Conservation (phyloP, 2,888 invertebrate species). For the Pseudoips prasinana region DNA sequence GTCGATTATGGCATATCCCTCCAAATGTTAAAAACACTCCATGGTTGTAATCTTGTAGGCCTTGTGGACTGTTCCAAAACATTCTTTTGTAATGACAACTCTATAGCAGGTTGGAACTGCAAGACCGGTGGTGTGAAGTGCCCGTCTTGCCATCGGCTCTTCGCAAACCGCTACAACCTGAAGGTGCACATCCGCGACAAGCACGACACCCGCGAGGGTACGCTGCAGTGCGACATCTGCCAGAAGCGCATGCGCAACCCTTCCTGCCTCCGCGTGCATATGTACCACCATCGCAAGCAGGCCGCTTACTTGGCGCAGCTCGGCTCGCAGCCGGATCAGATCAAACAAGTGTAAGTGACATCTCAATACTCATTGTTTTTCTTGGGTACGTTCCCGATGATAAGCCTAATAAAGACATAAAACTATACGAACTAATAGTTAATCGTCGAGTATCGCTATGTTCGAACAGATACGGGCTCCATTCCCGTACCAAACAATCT, state of each 20-base stretch:
- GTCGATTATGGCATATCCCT: too few species aligned
- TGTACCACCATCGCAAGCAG: constrained; percentile 85
- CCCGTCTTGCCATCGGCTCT: constrained; percentile 83
- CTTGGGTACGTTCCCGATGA: too few species aligned
- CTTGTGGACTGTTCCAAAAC: too few species aligned
- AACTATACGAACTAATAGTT: too few species aligned
- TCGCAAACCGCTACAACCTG: constrained; percentile 86
- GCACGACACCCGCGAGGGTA: constrained; percentile 85
- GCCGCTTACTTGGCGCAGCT: constrained; percentile 72
- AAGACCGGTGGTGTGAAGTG: constrained; percentile 83
- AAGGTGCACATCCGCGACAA: constrained; percentile 88
- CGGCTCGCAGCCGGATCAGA: constrained; percentile 55
- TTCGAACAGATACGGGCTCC: too few species aligned
- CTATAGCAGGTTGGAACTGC: constrained; percentile 68
- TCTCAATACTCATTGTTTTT: too few species aligned
- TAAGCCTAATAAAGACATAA: too few species aligned
- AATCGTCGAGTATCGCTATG: too few species aligned
- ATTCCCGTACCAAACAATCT: too few species aligned
- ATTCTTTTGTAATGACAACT: too few species aligned
- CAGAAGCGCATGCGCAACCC: constrained; percentile 86
- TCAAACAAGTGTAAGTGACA: constrained; percentile 51
- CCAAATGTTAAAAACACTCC: too few species aligned
- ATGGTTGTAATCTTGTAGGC: too few species aligned
- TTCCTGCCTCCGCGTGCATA: constrained; percentile 84
- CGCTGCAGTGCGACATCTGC: constrained; percentile 86